Conservation (phyloP, 2,797 vertebrate species). For the Huso huso region DNA sequence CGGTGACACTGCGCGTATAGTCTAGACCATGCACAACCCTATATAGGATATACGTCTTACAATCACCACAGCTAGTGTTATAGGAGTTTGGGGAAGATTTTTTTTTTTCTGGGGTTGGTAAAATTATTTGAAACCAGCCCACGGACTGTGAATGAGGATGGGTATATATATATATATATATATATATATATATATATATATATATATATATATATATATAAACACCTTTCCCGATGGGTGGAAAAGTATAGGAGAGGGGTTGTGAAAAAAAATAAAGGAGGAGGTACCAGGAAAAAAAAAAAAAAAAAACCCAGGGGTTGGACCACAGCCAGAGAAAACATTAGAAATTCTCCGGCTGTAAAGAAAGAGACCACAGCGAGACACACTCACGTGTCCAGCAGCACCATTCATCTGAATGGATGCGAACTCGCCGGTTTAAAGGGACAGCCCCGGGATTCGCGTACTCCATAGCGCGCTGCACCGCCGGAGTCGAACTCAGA, state of each 20-base stretch:
- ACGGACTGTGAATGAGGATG: conserved; percentile 50
- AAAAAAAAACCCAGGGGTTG: conserved; percentile 41
- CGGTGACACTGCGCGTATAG: conserved; percentile 38
- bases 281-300: background rate
- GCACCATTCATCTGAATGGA: conserved; percentile 51
- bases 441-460: conserved; percentile 42
- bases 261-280: conserved; percentile 21
- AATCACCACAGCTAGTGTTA: conserved; percentile 35
- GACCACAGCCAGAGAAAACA: conserved; percentile 62
- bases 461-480: conserved; percentile 7
- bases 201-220: conserved; percentile 13
- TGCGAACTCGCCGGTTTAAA: conserved; percentile 50
- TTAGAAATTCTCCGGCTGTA: conserved; percentile 54
- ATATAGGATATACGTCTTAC: conserved; percentile 14
- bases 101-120: conserved; percentile 42
- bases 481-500: too few species aligned
- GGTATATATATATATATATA: conserved; percentile 17
- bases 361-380: conserved; percentile 54
- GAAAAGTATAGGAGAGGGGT: conserved; percentile 53
- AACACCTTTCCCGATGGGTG: conserved; percentile 64
- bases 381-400: conserved; percentile 59
- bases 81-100: conserved; percentile 38
- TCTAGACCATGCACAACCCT: conserved; percentile 35
- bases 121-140: conserved; percentile 52
- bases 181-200: too few species aligned